Base-by-base conservation (phyloP, 2,797 vertebrate genomes). In the Argentina silus region DNA sequence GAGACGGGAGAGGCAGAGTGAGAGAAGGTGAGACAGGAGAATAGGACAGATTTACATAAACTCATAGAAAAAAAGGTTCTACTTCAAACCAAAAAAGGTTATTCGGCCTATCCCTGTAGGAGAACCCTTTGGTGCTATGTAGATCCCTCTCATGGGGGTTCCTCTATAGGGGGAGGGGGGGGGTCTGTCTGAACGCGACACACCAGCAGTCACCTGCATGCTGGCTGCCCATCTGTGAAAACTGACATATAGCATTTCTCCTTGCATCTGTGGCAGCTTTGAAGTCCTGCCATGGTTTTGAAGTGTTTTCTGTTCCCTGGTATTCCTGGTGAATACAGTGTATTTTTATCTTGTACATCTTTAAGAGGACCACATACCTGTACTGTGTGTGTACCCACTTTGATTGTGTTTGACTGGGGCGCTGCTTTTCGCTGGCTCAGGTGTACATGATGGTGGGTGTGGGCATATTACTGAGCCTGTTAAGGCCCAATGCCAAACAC, bases 121-220 rank as follows among this genome's bases (percentile, higher is more conserved):
- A 36, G 27, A 36, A 36, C 27, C 27, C 27, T 36, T 36, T 36
- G 27, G 27, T 36, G 27, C 27, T 4, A 4, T 36, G 27, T 7
- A 6, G n/a, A 56, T 3, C n/a, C 17, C n/a, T 17, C n/a, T 15
- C n/a, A 19, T 17, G n/a, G 7, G n/a, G 51, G 51, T 9, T 48
- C 9, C 9, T 4, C 3, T 15, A 51, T 51, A 51, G 15, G 6
- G 53, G 53, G 53, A 19, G 11, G 44, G 10, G 36, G 14, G 12
- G 11, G 11, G 11, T 48, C 4, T 48, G 47, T 48, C n/a, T 21
- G 64, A 48, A 15, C 10, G 9, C 21, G 7, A 15, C 8, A 23
- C 19, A 15, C 64, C 45, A 66, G 11, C 45, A 47, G 21, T 15
- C 47, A 48, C 64, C 64, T 48, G 64, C 64, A 67, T 67, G 47